Base-by-base conservation (phyloP, 1,140 invertebrate genomes). In the Dendroctonus ponderosae region DNA sequence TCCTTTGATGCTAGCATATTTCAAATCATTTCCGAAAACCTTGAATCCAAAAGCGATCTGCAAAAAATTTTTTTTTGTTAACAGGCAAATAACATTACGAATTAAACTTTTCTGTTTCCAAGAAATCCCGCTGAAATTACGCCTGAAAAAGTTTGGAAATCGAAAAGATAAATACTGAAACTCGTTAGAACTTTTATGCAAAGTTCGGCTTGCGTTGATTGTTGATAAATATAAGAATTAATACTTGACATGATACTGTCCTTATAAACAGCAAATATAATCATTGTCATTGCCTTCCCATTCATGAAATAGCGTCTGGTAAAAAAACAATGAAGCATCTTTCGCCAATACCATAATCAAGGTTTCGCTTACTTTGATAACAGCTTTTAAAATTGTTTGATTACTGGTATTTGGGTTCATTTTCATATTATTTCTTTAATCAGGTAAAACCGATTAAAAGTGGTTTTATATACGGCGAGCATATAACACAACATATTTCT, bases 1-100 rank as follows among this genome's bases (percentile, higher is more conserved):
- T 0, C 87, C 89, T 66, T 87, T 84, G 2, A 89, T 81, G 49
- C 83, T 86, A 62, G 81, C 84, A 72, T 88, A 91, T 41, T 85
- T 87, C 62, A 92, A 78, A 75, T 92, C 91, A 76, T 92, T 92
- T 0, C 91, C 91, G 73, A 93, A 92, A 37, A 89, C 77, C 77
- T 86, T 87, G 7, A 87, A 77, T 2, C 83, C 83, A 9, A 88
- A 69, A 46, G 84, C 74, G 37, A 79, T 69, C 79, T 81, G 67
- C 37, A 67, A 62, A 67, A 67, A 51, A 50, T 14, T 46, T 57
- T 14, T 15, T 53, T 57, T 15, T 44, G 26, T 41, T 62, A 7
- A 53, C 50, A 63, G 14, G 15, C 11, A 62, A 46, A 43, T 38
- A 57, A 65, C 14, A 50, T 40, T 65, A 40, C 7, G n/a, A n/a